Evolutionary conservation across 1,140 invertebrate genomes (phyloP).

Genomic region (Calephelis nemesis): DNA sequence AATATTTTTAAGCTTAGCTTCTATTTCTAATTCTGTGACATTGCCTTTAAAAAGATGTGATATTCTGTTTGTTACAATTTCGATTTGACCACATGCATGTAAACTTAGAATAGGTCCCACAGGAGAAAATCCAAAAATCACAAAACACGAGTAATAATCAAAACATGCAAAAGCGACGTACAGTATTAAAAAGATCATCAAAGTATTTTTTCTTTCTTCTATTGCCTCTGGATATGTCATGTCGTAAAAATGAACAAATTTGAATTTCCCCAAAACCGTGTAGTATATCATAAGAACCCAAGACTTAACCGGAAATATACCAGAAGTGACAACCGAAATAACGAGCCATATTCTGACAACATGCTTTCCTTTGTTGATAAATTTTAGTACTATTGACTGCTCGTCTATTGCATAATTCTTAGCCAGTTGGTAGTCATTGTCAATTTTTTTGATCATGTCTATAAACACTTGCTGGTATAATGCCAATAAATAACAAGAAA

Average conservation of each 20-base stretch:
- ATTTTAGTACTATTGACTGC: slow-evolving; percentile 35
- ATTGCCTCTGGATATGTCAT: slow-evolving; percentile 40
- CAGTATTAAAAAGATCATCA: slow-evolving; percentile 20
- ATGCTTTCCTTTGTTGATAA: slow-evolving; percentile 31
- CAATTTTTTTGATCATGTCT: slow-evolving; percentile 41
- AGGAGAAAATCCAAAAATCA: slow-evolving; percentile 40
- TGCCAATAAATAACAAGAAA: slow-evolving; percentile 39
- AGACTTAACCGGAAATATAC: slow-evolving; percentile 35
- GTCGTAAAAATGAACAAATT: slow-evolving; percentile 41
- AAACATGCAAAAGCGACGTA: slow-evolving; percentile 32
- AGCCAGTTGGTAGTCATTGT: slow-evolving; percentile 35
- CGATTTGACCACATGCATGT: slow-evolving; percentile 49
- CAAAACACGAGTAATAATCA: slow-evolving; percentile 30
- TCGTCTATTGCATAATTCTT: slow-evolving; percentile 32
- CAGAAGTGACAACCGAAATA: slow-evolving; percentile 14
- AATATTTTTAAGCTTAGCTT: slow-evolving; percentile 31
- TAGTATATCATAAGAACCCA: slow-evolving; percentile 35
- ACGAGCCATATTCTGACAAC: slow-evolving; percentile 40
- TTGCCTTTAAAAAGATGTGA: slow-evolving; percentile 25
- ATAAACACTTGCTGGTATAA: slow-evolving; percentile 33
- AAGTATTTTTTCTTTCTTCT: slow-evolving; percentile 35
- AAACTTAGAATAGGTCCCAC: slow-evolving; percentile 47
- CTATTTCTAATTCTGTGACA: slow-evolving; percentile 25
- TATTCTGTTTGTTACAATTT: slow-evolving; percentile 36
- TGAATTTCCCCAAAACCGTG: slow-evolving; percentile 31